These are phyloP conservation scores for Rhodinocichla rosea DNA, from an alignment of 2,113 vertebrate genomes.

Conservation along the genomic window DNA sequence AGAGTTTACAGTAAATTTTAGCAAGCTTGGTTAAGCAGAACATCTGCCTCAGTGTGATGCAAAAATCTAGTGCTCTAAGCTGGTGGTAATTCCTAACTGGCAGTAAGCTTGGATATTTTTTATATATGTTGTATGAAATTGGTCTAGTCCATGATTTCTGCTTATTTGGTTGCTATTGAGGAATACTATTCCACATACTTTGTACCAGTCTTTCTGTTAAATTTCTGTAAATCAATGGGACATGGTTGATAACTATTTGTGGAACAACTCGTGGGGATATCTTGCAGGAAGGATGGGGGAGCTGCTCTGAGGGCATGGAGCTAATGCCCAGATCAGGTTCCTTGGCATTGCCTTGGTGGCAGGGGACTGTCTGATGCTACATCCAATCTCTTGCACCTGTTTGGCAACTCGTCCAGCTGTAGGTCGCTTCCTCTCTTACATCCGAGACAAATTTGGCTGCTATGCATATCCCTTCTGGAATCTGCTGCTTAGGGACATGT, in stretches of 20 bases:
- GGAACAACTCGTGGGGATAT: not conserved
- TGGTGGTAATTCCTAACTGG: not conserved
- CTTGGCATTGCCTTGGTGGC: not conserved
- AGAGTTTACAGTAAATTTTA: not conserved
- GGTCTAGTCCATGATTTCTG: not conserved
- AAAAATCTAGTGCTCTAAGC: not conserved
- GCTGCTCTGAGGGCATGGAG: not conserved
- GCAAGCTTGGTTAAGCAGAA: not conserved
- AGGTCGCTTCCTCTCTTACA: constrained; percentile 31
- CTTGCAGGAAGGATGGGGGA: not conserved
- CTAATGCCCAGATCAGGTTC: not conserved
- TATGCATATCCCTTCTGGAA: not conserved
- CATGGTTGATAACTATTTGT: accelerated
- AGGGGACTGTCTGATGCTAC: not conserved
- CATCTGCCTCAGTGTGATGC: accelerated
- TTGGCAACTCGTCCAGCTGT: not conserved
- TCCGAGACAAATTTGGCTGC: not conserved
- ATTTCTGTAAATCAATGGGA: not conserved
- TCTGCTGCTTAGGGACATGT: not conserved
- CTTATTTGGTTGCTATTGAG: not conserved
- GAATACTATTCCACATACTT: not conserved
- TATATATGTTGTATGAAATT: accelerated
- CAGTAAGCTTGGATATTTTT: not conserved
- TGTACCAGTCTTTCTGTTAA: not conserved
- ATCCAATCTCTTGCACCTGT: constrained; percentile 15